phyloP scores from a whole-genome alignment of 2,113 vertebrate species.

The Thalassarche chlororhynchos region DNA sequence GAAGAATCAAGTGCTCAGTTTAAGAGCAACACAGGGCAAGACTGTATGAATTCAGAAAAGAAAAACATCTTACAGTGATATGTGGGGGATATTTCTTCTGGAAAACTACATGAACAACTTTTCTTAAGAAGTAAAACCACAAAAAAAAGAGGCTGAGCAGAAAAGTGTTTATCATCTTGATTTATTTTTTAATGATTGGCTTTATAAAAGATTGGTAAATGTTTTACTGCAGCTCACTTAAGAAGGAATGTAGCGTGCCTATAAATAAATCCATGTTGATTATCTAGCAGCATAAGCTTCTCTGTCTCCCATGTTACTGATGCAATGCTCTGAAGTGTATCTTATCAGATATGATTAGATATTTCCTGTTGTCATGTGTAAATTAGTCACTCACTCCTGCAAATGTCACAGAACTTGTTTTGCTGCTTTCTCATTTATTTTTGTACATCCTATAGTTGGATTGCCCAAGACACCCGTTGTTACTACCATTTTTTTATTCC shows the following conservation, averaged over 20 bases:
- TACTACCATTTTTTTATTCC: background rate
- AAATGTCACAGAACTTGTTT: constrained; percentile 26
- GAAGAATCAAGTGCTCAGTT: background rate
- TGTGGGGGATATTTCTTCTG: background rate
- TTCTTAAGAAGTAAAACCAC: background rate
- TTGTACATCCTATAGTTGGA: background rate
- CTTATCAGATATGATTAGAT: constrained; percentile 9
- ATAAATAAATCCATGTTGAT: background rate
- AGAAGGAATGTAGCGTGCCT: background rate
- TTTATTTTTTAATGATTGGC: background rate
- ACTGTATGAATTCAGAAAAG: background rate
- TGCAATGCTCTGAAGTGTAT: background rate
- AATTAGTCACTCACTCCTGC: constrained; percentile 9
- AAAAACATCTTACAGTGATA: background rate
- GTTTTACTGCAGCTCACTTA: background rate
- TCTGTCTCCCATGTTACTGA: background rate
- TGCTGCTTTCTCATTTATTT: background rate
- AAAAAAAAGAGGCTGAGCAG: background rate
- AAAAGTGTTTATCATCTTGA: background rate
- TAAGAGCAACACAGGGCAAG: background rate
- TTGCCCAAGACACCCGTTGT: background rate
- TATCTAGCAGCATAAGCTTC: background rate
- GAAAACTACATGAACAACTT: background rate
- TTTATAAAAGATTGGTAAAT: constrained; percentile 24
- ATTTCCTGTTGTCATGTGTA: constrained; percentile 20